phyloP scores from a whole-genome alignment of 1,140 invertebrate species.

The Brachionus plicatilis region DNA sequence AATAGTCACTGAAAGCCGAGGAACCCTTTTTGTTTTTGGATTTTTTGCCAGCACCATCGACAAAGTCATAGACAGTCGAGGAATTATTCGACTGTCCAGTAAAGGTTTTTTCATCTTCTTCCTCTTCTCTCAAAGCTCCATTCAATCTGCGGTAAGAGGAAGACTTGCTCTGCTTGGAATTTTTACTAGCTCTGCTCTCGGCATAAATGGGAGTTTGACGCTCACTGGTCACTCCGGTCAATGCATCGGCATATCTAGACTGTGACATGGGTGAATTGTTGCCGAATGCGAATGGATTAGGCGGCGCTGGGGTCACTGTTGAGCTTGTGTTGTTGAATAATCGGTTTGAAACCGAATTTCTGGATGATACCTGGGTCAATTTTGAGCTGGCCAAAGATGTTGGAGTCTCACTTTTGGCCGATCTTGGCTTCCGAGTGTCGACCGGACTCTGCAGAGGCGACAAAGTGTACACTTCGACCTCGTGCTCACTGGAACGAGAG shows the following conservation, averaged over 20 bases:
- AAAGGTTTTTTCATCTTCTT: not conserved
- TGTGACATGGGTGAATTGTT: not conserved
- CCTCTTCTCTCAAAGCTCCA: not conserved
- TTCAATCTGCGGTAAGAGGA: not conserved
- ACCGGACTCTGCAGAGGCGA: not conserved
- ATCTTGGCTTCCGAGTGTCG: not conserved
- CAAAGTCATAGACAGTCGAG: not conserved
- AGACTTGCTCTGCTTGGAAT: not conserved
- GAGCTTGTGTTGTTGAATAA: not conserved
- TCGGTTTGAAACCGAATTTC: not conserved
- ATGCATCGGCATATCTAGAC: not conserved
- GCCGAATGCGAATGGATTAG: not conserved
- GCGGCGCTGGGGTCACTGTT: constrained; percentile 4
- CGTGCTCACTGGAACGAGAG: not conserved
- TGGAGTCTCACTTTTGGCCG: not conserved
- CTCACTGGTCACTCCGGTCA: not conserved
- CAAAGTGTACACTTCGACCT: constrained; percentile 8
- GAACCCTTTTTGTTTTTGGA: not conserved
- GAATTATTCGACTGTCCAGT: not conserved
- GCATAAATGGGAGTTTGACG: not conserved
- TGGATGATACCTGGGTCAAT: not conserved
- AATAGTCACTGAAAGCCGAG: constrained; percentile 12
- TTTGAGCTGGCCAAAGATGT: not conserved
- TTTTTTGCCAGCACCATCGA: not conserved
- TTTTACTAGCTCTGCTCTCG: not conserved